phyloP scores from a whole-genome alignment of 1,140 invertebrate genomes.

The Lysiphlebus fabarum region DNA sequence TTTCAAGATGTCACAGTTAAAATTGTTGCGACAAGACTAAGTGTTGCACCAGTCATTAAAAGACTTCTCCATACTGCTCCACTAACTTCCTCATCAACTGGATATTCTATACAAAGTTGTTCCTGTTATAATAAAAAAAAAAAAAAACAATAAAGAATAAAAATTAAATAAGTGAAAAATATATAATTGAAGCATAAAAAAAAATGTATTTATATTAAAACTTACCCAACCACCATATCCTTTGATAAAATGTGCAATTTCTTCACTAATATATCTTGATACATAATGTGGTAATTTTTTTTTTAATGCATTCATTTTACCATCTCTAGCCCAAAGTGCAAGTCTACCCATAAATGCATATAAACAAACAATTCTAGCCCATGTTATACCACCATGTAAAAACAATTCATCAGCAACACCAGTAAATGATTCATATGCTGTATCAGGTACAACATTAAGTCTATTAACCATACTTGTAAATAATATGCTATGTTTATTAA shows the following conservation, averaged over 20 bases:
- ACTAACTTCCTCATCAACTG: conserved; percentile 58
- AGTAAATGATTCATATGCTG: conserved; percentile 58
- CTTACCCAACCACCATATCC: conserved; percentile 51
- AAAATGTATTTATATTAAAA: conserved; percentile 14
- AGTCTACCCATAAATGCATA: conserved; percentile 62
- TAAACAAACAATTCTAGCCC: conserved; percentile 62
- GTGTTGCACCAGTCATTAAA: conserved; percentile 58
- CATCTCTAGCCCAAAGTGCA: conserved; percentile 55
- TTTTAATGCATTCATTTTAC: conserved; percentile 49
- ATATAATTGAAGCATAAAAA: conserved; percentile 7
- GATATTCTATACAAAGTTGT: conserved; percentile 60
- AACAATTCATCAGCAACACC: conserved; percentile 62
- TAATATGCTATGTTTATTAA: conserved; percentile 60
- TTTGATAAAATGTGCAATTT: conserved; percentile 51
- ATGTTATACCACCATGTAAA: conserved; percentile 56
- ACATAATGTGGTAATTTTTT: conserved; percentile 51
- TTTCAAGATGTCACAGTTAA: conserved; percentile 50
- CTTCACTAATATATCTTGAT: conserved; percentile 48
- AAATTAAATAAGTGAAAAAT: conserved; percentile 10
- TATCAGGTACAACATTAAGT: conserved; percentile 56
- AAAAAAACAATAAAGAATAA: conserved; percentile 12
- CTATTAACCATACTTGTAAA: conserved; percentile 63
- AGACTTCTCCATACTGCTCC: conserved; percentile 60
- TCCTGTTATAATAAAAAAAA: conserved; percentile 46
- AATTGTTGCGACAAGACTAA: conserved; percentile 58